These are phyloP conservation scores for Papilio xuthus DNA, from an alignment of 1,140 invertebrate genomes.

Conservation along the genomic window DNA sequence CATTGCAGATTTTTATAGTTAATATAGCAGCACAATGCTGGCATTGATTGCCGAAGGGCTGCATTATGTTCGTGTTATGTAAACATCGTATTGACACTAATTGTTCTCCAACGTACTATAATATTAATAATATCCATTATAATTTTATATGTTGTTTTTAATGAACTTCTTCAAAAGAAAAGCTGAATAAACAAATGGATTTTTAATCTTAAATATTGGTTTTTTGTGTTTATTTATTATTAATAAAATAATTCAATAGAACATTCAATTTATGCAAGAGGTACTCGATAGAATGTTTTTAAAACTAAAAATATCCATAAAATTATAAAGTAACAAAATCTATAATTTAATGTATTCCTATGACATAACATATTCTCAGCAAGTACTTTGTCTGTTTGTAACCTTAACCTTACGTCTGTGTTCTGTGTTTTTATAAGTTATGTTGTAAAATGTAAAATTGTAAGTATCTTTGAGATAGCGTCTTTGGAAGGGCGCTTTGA, in stretches of 20 bases:
- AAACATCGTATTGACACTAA: conserved; percentile 3
- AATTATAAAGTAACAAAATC: neutral
- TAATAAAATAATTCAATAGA: neutral
- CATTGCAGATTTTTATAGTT: conserved; percentile 28
- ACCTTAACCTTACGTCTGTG: conserved; percentile 9
- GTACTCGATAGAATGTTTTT: neutral
- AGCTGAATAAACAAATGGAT: neutral
- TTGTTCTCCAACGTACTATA: neutral
- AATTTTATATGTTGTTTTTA: neutral
- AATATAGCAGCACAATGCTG: conserved; percentile 14
- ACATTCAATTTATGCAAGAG: no score
- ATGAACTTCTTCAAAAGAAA: neutral
- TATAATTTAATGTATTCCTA: conserved; percentile 11
- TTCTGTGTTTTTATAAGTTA: conserved; percentile 13
- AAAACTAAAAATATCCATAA: neutral
- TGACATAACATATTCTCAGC: conserved; percentile 14
- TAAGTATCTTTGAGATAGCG: neutral
- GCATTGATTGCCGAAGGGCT: conserved; percentile 2
- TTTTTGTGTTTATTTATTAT: neutral
- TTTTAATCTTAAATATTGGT: neutral
- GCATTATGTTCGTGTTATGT: conserved; percentile 18
- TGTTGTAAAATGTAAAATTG: conserved; percentile 9
- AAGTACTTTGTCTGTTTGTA: neutral
- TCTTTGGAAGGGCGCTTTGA: conserved; percentile 1
- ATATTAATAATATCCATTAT: neutral